phyloP scores from a whole-genome alignment of 30 jellyfish, hydroid and myxozoan species.

The Aurelia sp. region DNA sequence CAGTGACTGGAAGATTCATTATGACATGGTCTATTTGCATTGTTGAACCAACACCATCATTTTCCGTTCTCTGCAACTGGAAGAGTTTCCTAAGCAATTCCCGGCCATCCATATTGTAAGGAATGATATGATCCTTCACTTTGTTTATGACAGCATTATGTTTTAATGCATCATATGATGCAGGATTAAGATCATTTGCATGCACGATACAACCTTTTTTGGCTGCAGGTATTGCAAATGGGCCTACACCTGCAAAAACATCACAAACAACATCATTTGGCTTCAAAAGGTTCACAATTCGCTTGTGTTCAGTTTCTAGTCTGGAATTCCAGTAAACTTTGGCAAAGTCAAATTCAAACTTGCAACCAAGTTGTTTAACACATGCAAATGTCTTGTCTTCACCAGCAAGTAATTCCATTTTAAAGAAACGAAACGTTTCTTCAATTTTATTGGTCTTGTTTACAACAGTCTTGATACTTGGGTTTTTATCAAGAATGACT shows the following conservation, averaged over 20 bases:
- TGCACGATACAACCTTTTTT: slow-evolving; percentile 82
- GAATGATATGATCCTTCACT: slow-evolving; percentile 42
- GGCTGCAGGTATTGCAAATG: slow-evolving; percentile 97
- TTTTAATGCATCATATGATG: slow-evolving; percentile 68
- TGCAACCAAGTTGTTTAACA: slow-evolving; percentile 91
- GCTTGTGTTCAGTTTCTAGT: slow-evolving; percentile 88
- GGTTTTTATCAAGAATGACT: slow-evolving; percentile 88
- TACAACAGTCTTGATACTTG: slow-evolving; percentile 94
- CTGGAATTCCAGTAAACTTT: slow-evolving; percentile 99
- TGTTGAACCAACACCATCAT: neutral
- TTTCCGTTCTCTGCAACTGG: neutral
- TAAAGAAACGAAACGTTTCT: slow-evolving; percentile 85
- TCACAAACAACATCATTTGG: slow-evolving; percentile 86
- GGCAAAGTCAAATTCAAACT: slow-evolving; percentile 90
- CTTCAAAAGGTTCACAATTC: slow-evolving; percentile 71
- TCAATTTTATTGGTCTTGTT: slow-evolving; percentile 90
- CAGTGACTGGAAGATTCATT: slow-evolving; percentile 97
- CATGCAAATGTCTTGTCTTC: slow-evolving; percentile 78
- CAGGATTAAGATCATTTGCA: slow-evolving; percentile 95
- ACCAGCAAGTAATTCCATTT: slow-evolving; percentile 98
- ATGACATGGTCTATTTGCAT: slow-evolving; percentile 56
- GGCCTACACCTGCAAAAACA: slow-evolving; percentile 99
- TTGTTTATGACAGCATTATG: slow-evolving; percentile 75
- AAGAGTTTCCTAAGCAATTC: slow-evolving; percentile 60
- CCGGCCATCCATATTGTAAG: slow-evolving; percentile 84